A percentile compares a stretch with the other conserved stretches of the same genome.
phyloP scores from a whole-genome alignment of 2,113 vertebrate species.

The Neotragus moschatus region DNA sequence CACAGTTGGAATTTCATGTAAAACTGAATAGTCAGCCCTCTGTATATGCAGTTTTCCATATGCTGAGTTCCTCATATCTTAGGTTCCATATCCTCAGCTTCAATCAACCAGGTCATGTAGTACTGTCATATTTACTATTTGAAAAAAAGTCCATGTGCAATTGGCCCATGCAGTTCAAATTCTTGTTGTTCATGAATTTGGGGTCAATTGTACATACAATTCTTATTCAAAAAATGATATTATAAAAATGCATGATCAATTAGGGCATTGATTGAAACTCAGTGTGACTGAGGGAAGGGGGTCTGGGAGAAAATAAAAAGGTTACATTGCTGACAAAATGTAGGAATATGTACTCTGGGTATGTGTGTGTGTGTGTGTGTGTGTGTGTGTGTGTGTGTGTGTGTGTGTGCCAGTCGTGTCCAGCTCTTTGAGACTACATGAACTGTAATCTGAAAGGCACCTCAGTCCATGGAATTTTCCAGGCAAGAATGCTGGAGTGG shows the following conservation, averaged over 20 bases:
- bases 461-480: neutral
- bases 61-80: neutral
- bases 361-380: neutral
- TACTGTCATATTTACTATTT: neutral
- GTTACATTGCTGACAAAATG: neutral
- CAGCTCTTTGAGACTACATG: neutral
- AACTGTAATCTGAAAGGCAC: neutral
- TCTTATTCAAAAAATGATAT: neutral
- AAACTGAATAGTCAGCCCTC: neutral
- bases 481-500: neutral
- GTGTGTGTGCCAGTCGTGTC: accelerated
- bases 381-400: no score
- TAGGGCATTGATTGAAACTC: neutral
- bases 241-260: neutral
- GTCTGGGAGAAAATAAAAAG: neutral
- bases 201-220: neutral
- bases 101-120: neutral
- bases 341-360: neutral
- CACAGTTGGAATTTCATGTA: neutral
- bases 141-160: neutral
- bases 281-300: neutral
- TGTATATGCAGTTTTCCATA: neutral
- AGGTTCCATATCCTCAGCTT: neutral
- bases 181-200: neutral
- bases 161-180: neutral